Evolutionary conservation across 2,888 invertebrate species (phyloP), one percentile per base, ranked within the genome.

Genomic region (Nomada ruficornis): DNA sequence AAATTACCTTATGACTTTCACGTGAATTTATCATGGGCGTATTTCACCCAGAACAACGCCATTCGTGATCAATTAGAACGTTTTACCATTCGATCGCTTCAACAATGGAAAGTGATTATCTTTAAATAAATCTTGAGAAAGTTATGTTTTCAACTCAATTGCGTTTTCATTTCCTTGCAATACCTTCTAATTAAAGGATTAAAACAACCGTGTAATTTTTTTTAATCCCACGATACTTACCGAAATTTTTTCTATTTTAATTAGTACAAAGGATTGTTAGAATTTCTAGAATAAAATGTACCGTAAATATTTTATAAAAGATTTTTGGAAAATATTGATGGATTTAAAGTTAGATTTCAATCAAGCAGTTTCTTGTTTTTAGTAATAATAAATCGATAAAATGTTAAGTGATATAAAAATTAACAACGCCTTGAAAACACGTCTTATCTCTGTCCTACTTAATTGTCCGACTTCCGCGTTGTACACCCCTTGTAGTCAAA

Each of bases 1-100:
- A 71, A 80, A 77, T 71, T 70, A 70, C 59, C 77, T 73, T 86
- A 79, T 71, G 69, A 77, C 80, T 87, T 84, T 87, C 82, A 77
- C 79, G 79, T 57, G 79, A 82, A 84, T 86, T 85, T 84, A 87
- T 73, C 69, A 77, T 70, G 68, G 75, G 36, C 50, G 26, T 70
- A 68, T 82, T 82, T 70, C 75, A 75, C 70, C 55, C 57, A 67
- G 62, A 82, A 71, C 44, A 44, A 60, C 65, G 71, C 52, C 23
- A 55, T 77, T 80, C 78, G 77, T 67, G 78, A 77, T 82, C 52
- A 75, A 82, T 78, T 69, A 76, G 77, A 55, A 76, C 62, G 50
- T 44, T 63, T 57, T 68, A 54, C 44, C 54, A 71, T 65, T 72
- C 23, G 42, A 57, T 73, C 47, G 36, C 18, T 52, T 23, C n/a